Base-by-base conservation (phyloP, 1,140 invertebrate species). In the Nephila pilipes region DNA sequence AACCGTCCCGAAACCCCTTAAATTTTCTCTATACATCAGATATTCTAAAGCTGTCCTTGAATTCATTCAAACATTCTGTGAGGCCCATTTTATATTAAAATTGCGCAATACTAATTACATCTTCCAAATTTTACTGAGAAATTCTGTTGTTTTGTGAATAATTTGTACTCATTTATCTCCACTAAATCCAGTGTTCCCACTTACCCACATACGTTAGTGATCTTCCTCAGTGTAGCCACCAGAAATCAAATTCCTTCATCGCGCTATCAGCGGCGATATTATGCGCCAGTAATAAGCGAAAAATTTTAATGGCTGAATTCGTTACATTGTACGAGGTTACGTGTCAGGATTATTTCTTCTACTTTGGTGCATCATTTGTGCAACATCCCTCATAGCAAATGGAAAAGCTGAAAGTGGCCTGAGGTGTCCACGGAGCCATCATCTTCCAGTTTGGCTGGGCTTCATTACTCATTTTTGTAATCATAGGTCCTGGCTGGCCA, bases 381-480 rank as follows among this genome's bases (percentile, higher is more conserved):
- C 32, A 75, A 57, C 63, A 75, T 88, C 87, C 87, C 85, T 87
- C 55, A 58, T 36, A 14, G 55, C 85, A 63, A 83, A 83, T 83
- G 81, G 81, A 54, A 83, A 83, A 87, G 85, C 63, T 38, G 85
- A 83, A 83, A 87, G 85, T 87, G 85, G 85, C 85, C 85, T 38
- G 55, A 54, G 81, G 85, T 36, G 55, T 36, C 85, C 85, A 87
- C 85, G 85, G 85, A 87, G 25, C 81, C 81, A 83, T 83, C 81
- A 83, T 83, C 81, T 87, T 60, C 80, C 80, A 81, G 80, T 83
- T 83, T 57, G 57, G 25, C 57, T 63, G 1, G n/a, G 81, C 29
- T 92, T 81, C 90, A 92, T 92, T 92, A 92, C 90, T 92, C 90
- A 92, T 92, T 92, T 92, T 85, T 92, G 81, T 92, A 92, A 92